Evolutionary conservation across 2,888 invertebrate genomes (phyloP).

Genomic region (Rhingia campestris): DNA sequence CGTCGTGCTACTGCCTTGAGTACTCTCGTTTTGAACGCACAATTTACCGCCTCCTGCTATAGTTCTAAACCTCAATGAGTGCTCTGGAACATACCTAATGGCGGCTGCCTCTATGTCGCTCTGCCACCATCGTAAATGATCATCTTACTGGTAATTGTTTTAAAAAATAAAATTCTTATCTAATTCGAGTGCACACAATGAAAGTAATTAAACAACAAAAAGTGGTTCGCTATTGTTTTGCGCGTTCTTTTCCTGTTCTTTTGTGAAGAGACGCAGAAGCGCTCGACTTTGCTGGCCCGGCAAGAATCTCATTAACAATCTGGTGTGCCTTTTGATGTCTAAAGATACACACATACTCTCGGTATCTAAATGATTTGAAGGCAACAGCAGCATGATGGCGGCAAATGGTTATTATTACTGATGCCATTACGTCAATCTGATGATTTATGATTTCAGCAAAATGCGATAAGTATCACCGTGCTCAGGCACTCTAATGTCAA

Average conservation of each 20-base stretch:
- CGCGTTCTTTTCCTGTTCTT: slow-evolving; percentile 64
- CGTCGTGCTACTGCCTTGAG: slow-evolving; percentile 25
- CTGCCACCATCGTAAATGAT: slow-evolving; percentile 52
- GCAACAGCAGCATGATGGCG: slow-evolving; percentile 47
- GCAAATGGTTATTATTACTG: slow-evolving; percentile 65
- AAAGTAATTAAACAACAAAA: slow-evolving; percentile 68
- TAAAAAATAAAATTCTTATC: slow-evolving; percentile 48
- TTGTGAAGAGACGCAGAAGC: slow-evolving; percentile 29
- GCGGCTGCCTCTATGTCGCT: neutral
- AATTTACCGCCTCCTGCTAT: slow-evolving; percentile 1
- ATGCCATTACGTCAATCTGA: slow-evolving; percentile 72
- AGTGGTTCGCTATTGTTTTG: slow-evolving; percentile 24
- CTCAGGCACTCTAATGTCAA: slow-evolving; percentile 19
- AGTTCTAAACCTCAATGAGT: neutral
- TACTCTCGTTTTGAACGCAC: slow-evolving; percentile 46
- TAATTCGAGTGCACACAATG: slow-evolving; percentile 60
- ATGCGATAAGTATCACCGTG: slow-evolving; percentile 50
- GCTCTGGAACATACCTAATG: slow-evolving; percentile 12
- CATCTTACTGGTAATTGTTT: slow-evolving; percentile 65
- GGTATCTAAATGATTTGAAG: slow-evolving; percentile 47
- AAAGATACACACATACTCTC: slow-evolving; percentile 27
- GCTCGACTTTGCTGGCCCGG: slow-evolving; percentile 26
- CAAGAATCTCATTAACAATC: slow-evolving; percentile 65
- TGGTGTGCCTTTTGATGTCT: slow-evolving; percentile 2
- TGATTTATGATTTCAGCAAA: slow-evolving; percentile 73